phyloP scores from a whole-genome alignment of 1,140 invertebrate genomes.

The Rhizoglyphus robini region DNA sequence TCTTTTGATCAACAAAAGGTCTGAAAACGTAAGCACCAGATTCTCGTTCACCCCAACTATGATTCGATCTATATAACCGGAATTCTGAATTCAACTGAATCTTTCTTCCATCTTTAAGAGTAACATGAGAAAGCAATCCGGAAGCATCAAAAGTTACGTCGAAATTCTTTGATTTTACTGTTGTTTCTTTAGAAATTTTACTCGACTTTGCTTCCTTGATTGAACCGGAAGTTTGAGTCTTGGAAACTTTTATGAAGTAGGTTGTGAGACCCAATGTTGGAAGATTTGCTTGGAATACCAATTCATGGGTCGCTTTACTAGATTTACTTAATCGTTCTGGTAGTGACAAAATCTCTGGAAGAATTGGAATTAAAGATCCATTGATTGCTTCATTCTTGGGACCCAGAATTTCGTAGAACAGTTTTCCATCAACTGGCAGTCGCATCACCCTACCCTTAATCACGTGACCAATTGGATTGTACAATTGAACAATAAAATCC shows the following conservation, averaged over 20 bases:
- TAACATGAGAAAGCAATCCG: slow-evolving; percentile 27
- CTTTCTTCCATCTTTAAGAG: slow-evolving; percentile 3
- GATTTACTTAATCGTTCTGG: no score
- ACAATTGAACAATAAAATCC: slow-evolving; percentile 52
- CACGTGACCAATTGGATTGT: slow-evolving; percentile 60
- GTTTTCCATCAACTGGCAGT: slow-evolving; percentile 48
- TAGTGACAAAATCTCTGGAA: no score
- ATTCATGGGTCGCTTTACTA: slow-evolving; percentile 32
- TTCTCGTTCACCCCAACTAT: no score
- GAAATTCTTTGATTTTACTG: slow-evolving; percentile 17
- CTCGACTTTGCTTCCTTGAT: not conserved
- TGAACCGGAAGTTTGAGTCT: not conserved
- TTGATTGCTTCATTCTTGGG: slow-evolving; percentile 39
- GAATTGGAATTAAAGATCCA: no score
- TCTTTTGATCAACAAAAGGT: slow-evolving; percentile 24
- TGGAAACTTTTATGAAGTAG: slow-evolving; percentile 28
- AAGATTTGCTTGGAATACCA: slow-evolving; percentile 34
- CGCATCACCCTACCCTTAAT: slow-evolving; percentile 46
- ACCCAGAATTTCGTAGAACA: slow-evolving; percentile 49
- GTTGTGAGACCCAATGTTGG: slow-evolving; percentile 37
- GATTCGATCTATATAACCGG: slow-evolving; percentile 16
- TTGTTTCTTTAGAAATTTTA: slow-evolving; percentile 5
- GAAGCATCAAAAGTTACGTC: slow-evolving; percentile 19
- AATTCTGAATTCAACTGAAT: slow-evolving; percentile 14
- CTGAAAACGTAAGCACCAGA: slow-evolving; percentile 42